Base-by-base conservation (phyloP, 1,140 invertebrate species). In the Drosophila nebulosa region DNA sequence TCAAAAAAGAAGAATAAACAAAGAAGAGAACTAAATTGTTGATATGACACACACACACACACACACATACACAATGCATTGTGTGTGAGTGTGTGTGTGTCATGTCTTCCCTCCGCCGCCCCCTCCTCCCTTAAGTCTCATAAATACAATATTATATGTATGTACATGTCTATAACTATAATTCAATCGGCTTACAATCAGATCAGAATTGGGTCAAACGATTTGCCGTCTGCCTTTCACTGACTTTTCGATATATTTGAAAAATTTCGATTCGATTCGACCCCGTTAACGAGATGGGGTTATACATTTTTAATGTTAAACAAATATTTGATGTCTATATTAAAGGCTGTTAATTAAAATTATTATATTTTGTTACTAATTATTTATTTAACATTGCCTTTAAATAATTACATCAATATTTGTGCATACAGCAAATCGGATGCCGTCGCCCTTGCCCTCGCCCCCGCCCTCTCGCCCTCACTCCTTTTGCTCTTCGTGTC, bases 321-420 rank as follows among this genome's bases (percentile, higher is more conserved):
- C 60, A 53, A 22, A 50, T 58, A 22, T 66, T 39, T 36, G 22
- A 7, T 53, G 14, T 55, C 36, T 56, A 60, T 7, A 73, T 73
- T 66, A 32, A 73, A 39, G 12, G 27, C 18, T 51, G 14, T 66
- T 74, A 74, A 74, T 66, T 51, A 32, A 73, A 59, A 26, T 30
- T 24, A 26, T 53, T 26, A 53, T 53, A 53, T 16, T 53, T 53
- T 26, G 52, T 30, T 26, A 26, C 16, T 53, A 27, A 30, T 53
- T 53, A 53, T 53, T 30, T 26, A 27, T 26, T 53, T 27, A 53
- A 53, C 27, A 26, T 16, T 22, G n/a, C 24, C 12, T 14, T 7
- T 7, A 53, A 53, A 27, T 27, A n/a, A 53, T n/a, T 26, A 7
- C 24, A 53, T 53, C 24, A 53, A 53, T 30, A 53, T 53, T 53